Conservation (phyloP, 1,140 invertebrate species). For the Teleogryllus occipitalis region DNA sequence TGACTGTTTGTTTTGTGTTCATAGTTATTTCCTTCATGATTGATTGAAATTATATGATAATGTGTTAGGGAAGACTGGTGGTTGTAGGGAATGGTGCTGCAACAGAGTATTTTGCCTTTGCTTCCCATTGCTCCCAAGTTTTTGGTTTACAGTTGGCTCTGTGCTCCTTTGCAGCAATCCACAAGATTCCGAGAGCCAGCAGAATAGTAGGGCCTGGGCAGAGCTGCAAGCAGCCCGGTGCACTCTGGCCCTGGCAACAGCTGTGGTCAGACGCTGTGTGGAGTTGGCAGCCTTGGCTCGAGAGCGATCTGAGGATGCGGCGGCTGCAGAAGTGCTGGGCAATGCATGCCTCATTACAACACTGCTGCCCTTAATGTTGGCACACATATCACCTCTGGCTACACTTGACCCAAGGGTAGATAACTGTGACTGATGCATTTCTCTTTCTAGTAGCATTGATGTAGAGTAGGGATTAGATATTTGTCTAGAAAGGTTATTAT, state of each 20-base stretch:
- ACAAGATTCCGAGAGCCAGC: conserved; percentile 53
- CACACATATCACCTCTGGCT: conserved; percentile 71
- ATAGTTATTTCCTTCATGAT: too few relatives aligned
- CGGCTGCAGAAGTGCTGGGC: conserved; percentile 43
- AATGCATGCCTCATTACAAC: conserved; percentile 59
- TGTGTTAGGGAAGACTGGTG: too few relatives aligned
- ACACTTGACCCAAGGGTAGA: conserved; percentile 71
- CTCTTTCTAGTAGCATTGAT: too few relatives aligned
- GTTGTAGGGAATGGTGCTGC: too few relatives aligned
- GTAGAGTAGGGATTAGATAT: too few relatives aligned
- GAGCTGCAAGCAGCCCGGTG: conserved; percentile 65
- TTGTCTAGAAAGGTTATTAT: too few relatives aligned
- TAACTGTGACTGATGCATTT: conserved; percentile 8
- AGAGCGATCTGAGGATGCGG: conserved; percentile 49
- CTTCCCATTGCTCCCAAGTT: too few relatives aligned
- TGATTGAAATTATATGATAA: too few relatives aligned
- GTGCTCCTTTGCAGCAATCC: conserved; percentile 44
- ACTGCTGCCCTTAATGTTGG: conserved; percentile 66
- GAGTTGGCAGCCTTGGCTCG: conserved; percentile 62
- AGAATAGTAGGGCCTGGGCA: conserved; percentile 53
- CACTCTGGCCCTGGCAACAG: conserved; percentile 58
- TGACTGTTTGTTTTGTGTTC: too few relatives aligned
- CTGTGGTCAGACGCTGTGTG: conserved; percentile 62
- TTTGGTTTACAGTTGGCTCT: neutral
- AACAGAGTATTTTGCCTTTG: too few relatives aligned